A percentile compares a stretch with the other conserved stretches of the same genome.
Evolutionary conservation across 2,113 vertebrate species (phyloP).

Genomic region (Girardinichthys multiradiatus): DNA sequence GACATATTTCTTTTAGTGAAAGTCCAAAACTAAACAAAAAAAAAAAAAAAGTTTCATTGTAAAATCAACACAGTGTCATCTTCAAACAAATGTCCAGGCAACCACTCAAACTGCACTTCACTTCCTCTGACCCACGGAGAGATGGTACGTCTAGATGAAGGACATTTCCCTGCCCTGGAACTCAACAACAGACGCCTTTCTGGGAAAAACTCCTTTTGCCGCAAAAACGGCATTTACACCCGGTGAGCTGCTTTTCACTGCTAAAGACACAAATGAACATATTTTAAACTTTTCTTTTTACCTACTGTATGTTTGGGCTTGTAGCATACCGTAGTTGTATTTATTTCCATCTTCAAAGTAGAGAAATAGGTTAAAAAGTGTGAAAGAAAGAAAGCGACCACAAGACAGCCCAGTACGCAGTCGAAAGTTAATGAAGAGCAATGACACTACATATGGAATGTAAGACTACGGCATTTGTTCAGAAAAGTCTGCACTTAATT

Average conservation of each 20-base stretch:
- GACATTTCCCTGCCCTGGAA: slow-evolving; percentile 94
- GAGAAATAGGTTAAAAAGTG: no score
- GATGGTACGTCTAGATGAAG: slow-evolving; percentile 96
- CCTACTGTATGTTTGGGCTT: no score
- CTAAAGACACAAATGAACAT: not conserved
- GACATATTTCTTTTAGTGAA: not conserved
- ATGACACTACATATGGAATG: no score
- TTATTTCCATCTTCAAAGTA: no score
- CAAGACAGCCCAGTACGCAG: no score
- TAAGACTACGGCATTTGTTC: no score
- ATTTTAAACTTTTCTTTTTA: no score
- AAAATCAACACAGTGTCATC: not conserved
- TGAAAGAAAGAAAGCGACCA: no score
- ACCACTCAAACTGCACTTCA: slow-evolving; percentile 86
- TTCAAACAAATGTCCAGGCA: slow-evolving; percentile 77
- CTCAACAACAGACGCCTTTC: slow-evolving; percentile 96
- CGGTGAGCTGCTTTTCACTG: slow-evolving; percentile 77
- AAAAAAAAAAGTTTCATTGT: not conserved
- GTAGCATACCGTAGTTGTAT: no score
- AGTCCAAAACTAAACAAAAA: no score
- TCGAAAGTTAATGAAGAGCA: no score
- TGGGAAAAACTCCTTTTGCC: slow-evolving; percentile 96
- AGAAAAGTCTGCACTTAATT: no score
- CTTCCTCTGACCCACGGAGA: slow-evolving; percentile 90
- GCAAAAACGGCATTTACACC: slow-evolving; percentile 97